Evolutionary conservation across 2,113 vertebrate genomes (phyloP), one percentile per base, ranked within the genome.

Genomic region (Benitochromis conjunctus): DNA sequence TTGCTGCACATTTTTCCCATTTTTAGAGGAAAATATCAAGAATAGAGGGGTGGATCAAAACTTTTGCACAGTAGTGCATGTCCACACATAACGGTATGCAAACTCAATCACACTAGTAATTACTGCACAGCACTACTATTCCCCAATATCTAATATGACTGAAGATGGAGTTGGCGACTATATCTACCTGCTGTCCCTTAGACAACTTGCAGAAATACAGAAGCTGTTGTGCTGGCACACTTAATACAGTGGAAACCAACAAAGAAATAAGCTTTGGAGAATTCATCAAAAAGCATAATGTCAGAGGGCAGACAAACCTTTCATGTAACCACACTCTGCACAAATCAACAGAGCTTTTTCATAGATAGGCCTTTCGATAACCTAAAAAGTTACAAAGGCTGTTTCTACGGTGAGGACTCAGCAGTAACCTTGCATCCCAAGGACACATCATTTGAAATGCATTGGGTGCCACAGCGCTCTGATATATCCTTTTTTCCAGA

Each of bases 361-460:
- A 29, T 66, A 78, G 66, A 81, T 81, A 79, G 81, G 84, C 74
- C 62, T 46, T 88, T 87, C 79, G 87, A 81, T 88, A 90, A 89
- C 51, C 84, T 81, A 78, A 74, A 81, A 82, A 89, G 83, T 89
- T 89, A 81, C 84, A 83, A 56, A 29, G 86, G 31, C 55, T 82
- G 79, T 62, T 91, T 83, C 80, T 57, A 19, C 62, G 78, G 16
- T 12, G 55, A 81, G 83, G 82, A 80, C 78, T 91, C 88, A 38
- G 87, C 86, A 91, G 86, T 94, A 92, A 95, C 95, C 94, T 94
- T 94, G 91, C 88, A 91, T 94, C 84, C 87, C 94, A 96, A 95
- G 95, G 93, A 94, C 94, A 94, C 91, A 92, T 91, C 83, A 95
- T 95, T 96, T 96, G 91, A 96, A 96, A 96, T 96, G 95, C 95